Evolutionary conservation across 2,888 invertebrate species (phyloP).

Genomic region (Acanthosepion lycidas): DNA sequence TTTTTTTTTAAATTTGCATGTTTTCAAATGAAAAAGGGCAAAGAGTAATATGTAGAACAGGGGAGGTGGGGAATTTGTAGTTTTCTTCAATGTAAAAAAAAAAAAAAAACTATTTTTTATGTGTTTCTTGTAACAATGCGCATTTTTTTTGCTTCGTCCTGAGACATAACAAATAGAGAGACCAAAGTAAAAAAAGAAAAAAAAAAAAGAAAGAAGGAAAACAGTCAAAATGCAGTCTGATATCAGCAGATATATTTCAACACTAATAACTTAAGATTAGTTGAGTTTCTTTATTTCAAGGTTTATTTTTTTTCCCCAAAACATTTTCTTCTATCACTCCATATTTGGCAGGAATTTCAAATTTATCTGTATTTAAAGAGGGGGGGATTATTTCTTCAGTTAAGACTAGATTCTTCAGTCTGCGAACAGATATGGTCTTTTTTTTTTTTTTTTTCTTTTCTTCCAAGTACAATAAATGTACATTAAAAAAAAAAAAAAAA

Average conservation of each 20-base stretch:
- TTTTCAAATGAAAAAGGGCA: neutral
- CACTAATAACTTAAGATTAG: neutral
- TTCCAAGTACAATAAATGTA: neutral
- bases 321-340: neutral
- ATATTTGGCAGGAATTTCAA: slow-evolving; percentile 33
- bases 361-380: neutral
- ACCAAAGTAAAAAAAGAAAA: neutral
- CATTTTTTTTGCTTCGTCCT: neutral
- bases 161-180: neutral
- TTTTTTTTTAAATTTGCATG: no score
- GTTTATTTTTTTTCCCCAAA: neutral
- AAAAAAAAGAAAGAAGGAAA: neutral
- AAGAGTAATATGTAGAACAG: neutral
- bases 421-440: slow-evolving; percentile 33
- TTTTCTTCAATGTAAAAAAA: neutral
- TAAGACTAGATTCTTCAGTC: slow-evolving; percentile 9
- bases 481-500: neutral
- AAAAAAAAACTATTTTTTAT: neutral
- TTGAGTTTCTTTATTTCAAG: neutral
- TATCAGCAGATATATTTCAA: slow-evolving; percentile 43
- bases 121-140: slow-evolving; percentile 33
- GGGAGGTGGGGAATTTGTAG: neutral
- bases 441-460: neutral
- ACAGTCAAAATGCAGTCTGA: neutral
- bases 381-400: neutral